These are phyloP conservation scores for Actinia tenebrosa DNA, from an alignment of 64 coral and sea anemone species.

Conservation along the genomic window DNA sequence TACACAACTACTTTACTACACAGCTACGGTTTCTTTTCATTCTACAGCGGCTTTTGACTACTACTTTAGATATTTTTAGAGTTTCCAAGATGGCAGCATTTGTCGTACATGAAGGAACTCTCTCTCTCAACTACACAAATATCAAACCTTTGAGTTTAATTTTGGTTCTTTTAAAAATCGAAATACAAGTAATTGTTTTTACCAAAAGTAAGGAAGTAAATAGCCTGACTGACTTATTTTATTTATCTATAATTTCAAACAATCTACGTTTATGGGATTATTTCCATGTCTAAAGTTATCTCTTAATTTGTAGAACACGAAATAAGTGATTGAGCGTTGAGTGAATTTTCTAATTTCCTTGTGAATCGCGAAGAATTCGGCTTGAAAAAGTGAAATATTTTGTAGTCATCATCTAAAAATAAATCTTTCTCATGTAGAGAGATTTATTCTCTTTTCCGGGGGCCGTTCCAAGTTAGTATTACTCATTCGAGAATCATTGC, in stretches of 20 bases:
- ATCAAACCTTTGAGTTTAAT: background rate
- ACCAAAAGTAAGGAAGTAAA: background rate
- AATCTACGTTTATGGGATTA: slow-evolving; percentile 1
- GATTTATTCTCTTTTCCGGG: background rate
- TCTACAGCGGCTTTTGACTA: background rate
- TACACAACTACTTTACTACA: background rate
- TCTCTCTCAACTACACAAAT: background rate
- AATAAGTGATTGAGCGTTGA: background rate
- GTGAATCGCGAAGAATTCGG: background rate
- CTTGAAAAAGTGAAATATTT: background rate
- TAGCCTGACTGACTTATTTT: background rate
- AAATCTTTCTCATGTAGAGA: background rate
- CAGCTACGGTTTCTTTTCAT: background rate
- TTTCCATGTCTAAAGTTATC: background rate
- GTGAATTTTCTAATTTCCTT: background rate
- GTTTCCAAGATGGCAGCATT: background rate
- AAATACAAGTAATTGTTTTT: background rate
- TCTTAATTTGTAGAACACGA: background rate
- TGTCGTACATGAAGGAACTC: background rate
- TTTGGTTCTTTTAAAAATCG: background rate
- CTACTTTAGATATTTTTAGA: background rate
- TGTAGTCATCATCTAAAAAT: background rate
- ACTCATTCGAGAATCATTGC: background rate
- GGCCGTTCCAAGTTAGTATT: background rate
- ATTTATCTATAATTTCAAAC: slow-evolving; percentile 5